Conservation (phyloP, 2,888 invertebrate genomes). For the Harmothoe impar region DNA sequence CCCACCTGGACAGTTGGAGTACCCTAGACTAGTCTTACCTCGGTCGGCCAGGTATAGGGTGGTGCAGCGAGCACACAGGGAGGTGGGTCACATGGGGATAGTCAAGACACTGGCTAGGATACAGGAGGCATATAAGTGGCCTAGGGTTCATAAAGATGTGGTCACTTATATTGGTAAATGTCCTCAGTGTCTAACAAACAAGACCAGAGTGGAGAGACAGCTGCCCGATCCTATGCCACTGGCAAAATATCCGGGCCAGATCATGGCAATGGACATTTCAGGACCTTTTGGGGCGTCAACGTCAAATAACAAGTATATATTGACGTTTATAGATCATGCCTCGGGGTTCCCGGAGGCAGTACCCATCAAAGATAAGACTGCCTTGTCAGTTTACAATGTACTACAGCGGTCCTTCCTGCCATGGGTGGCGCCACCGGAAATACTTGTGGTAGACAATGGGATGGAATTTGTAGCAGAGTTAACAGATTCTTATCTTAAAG, state of each 20-base stretch:
- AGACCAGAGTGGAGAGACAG: neutral
- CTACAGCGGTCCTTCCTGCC: neutral
- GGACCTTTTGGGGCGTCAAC: neutral
- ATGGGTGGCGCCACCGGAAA: neutral
- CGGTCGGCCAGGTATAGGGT: neutral
- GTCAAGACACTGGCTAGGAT: neutral
- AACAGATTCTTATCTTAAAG: neutral
- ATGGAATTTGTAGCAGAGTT: neutral
- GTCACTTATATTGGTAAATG: neutral
- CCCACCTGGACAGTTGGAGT: neutral
- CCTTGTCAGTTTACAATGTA: neutral
- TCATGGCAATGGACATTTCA: neutral
- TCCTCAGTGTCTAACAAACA: neutral
- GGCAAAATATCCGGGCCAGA: neutral
- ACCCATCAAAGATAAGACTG: neutral
- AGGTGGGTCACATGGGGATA: neutral
- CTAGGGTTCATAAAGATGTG: neutral
- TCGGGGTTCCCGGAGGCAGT: neutral
- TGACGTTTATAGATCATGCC: neutral
- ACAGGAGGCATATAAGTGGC: neutral
- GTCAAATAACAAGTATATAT: neutral
- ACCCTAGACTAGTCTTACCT: neutral
- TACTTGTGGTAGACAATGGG: neutral
- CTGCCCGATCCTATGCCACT: neutral
- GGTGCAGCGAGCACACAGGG: neutral